Percentiles rank a stretch among this genome's conserved stretches.
phyloP scores from a whole-genome alignment of 2,888 invertebrate genomes.

The Cephonodes hylas region DNA sequence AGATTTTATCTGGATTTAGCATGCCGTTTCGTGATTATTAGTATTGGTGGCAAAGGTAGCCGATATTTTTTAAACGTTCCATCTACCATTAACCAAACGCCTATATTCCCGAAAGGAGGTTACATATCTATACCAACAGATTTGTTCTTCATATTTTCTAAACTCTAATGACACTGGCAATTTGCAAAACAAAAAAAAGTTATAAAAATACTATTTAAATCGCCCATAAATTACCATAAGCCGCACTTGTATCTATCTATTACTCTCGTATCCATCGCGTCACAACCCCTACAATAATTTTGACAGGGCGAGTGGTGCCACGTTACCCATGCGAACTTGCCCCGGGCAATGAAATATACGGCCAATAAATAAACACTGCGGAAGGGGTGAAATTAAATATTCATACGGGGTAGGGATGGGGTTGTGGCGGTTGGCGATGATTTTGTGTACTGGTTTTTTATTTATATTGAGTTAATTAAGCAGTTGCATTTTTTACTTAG shows the following conservation, averaged over 20 bases:
- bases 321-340: slow-evolving; percentile 64
- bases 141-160: not conserved
- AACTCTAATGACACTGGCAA: not conserved
- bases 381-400: slow-evolving; percentile 80
- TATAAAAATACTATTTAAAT: not conserved
- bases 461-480: not conserved
- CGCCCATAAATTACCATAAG: not conserved
- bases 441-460: not conserved
- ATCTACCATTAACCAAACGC: too few species aligned
- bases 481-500: too few species aligned
- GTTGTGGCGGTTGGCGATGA: not conserved
- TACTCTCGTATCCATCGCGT: slow-evolving; percentile 32
- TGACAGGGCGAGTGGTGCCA: slow-evolving; percentile 48
- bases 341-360: slow-evolving; percentile 76
- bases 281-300: slow-evolving; percentile 55
- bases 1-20: too few species aligned
- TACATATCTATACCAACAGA: too few species aligned
- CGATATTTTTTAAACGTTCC: not conserved
- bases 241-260: not conserved
- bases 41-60: too few species aligned
- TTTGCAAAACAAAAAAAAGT: not conserved
- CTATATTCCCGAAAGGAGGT: too few species aligned
- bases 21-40: too few species aligned
- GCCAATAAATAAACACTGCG: slow-evolving; percentile 78
- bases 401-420: slow-evolving; percentile 45